These are phyloP conservation scores for Pachliopta kotzebuea DNA, from an alignment of 2,888 invertebrate genomes.

Conservation along the genomic window DNA sequence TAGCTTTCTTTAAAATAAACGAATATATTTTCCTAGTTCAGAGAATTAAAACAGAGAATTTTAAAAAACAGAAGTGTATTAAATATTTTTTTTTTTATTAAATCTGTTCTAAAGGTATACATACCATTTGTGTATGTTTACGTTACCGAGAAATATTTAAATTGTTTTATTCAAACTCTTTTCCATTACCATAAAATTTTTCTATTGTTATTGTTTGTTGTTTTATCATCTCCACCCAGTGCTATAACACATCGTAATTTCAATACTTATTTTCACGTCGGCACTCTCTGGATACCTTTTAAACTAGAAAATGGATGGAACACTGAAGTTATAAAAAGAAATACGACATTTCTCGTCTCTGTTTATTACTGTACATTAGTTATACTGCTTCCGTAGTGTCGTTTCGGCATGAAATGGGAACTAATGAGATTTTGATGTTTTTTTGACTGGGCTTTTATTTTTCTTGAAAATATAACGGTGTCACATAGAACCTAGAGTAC, in stretches of 20 bases:
- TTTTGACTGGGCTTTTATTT: conserved; percentile 80
- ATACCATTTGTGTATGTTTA: too few relatives aligned
- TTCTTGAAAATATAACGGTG: conserved; percentile 59
- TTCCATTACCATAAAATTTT: neutral
- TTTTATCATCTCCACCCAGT: conserved; percentile 10
- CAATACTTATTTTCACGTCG: conserved; percentile 44
- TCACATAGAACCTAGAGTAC: conserved; percentile 22
- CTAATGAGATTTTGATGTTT: conserved; percentile 81
- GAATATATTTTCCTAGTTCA: neutral
- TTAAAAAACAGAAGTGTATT: neutral
- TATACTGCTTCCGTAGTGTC: conserved; percentile 80
- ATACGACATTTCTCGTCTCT: conserved; percentile 75
- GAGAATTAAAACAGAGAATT: neutral
- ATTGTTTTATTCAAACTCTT: neutral
- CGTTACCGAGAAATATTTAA: too few relatives aligned
- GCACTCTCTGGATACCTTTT: conserved; percentile 62
- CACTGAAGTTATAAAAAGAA: conserved; percentile 77
- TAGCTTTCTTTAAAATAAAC: conserved; percentile 21
- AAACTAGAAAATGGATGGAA: conserved; percentile 72
- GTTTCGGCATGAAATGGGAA: conserved; percentile 78
- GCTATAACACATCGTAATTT: conserved; percentile 19
- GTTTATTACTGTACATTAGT: conserved; percentile 80
- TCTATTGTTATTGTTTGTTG: neutral
- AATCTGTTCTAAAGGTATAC: too few relatives aligned
- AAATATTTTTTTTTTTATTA: too few relatives aligned